Evolutionary conservation across 2,797 vertebrate genomes (phyloP), one percentile per base, ranked within the genome.

Genomic region (Scarus forsteni): DNA sequence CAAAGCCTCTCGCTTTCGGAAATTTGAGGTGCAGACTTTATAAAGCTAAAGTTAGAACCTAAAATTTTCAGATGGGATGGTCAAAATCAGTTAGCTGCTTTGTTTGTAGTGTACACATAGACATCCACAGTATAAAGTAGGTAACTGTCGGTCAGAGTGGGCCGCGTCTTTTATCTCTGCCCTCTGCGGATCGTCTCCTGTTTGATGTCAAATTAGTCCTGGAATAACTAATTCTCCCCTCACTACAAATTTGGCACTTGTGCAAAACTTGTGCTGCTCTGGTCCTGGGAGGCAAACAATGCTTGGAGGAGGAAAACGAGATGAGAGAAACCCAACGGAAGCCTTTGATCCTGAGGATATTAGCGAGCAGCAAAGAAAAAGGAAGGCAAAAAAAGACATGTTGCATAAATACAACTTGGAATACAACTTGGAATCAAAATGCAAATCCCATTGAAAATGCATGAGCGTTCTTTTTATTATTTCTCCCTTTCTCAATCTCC

Each of bases 301-400:
- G 91, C 91, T 93, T 84, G 80, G 83, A 92, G 91, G 84, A 85
- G 68, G 79, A 88, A 85, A 89, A 85, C 46, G 76, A 89, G 90
- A 92, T 84, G 84, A 92, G 91, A 92, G 89, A 75, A 90, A 89
- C 80, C 80, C 81, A 89, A 79, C 63, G 39, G 77, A 91, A 92
- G 91, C 83, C 91, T 94, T 94, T 94, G 94, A 93, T 94, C 91
- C 89, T 88, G 80, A 84, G 86, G 91, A 94, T 93, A 93, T 92
- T 88, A 92, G 79, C 46, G 45, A 75, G 79, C 83, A 77, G 51
- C 61, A 72, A 70, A 80, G 46, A 56, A 70, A 70, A 75, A 44
- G 46, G 13, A 12, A 56, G 49, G 44, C 7, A 19, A 42, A 73
- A 60, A 74, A 75, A 80, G 64, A 88, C 58, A 87, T 85, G 89